phyloP scores from a whole-genome alignment of 2,888 invertebrate species.

The Spisula solida region DNA sequence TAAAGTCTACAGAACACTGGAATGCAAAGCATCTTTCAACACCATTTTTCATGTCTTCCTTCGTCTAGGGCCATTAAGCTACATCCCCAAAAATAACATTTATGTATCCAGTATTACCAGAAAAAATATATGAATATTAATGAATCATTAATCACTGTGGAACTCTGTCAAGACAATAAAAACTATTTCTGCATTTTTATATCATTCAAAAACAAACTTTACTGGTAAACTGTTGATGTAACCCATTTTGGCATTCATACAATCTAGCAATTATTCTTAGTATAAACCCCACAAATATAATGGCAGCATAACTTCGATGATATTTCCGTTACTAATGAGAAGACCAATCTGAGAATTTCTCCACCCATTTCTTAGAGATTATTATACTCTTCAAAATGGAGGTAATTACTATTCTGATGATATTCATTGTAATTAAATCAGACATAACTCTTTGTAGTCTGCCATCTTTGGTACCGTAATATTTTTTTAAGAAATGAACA shows the following conservation, averaged over 20 bases:
- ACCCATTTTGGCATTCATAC: neutral
- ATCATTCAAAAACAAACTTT: neutral
- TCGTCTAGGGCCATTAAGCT: neutral
- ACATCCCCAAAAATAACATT: neutral
- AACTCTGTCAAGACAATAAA: neutral
- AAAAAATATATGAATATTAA: neutral
- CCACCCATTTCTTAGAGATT: neutral
- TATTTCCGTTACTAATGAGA: slow-evolving; percentile 1
- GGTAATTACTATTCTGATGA: too few relatives aligned
- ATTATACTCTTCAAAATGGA: too few relatives aligned
- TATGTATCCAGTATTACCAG: neutral
- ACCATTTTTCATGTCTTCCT: neutral
- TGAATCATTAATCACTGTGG: slow-evolving; percentile 4
- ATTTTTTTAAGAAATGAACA: too few relatives aligned
- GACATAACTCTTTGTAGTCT: too few relatives aligned
- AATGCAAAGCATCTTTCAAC: slow-evolving; percentile 14
- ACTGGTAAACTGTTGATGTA: neutral
- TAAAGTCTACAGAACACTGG: neutral
- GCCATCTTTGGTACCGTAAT: too few relatives aligned
- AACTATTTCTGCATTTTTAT: neutral
- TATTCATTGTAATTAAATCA: too few relatives aligned
- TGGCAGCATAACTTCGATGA: neutral
- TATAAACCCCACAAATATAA: neutral
- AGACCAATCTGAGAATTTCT: neutral
- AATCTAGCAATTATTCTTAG: neutral